phyloP scores from a whole-genome alignment of 2,797 vertebrate species.

The Anolis apletophallus region DNA sequence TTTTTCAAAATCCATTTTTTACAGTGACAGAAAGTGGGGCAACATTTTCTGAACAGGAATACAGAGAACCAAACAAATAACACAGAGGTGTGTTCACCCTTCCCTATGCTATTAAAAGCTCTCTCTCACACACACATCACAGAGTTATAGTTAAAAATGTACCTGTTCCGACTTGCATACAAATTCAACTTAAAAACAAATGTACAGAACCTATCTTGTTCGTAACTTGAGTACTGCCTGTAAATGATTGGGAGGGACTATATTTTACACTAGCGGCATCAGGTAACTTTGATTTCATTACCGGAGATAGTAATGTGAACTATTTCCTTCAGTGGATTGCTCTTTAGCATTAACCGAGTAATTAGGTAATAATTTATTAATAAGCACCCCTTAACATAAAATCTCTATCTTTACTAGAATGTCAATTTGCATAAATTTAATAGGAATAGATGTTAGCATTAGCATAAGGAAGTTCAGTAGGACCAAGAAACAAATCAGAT shows the following conservation, averaged over 20 bases:
- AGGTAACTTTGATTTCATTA: neutral
- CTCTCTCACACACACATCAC: no score
- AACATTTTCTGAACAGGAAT: no score
- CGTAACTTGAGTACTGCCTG: no score
- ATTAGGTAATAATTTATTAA: constrained; percentile 17
- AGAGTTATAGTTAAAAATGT: no score
- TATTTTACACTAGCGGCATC: neutral
- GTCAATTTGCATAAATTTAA: constrained; percentile 18
- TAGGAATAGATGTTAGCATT: constrained; percentile 14
- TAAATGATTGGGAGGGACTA: neutral
- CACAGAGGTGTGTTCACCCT: no score
- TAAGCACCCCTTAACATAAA: neutral
- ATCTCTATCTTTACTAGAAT: constrained; percentile 9
- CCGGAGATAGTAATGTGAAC: neutral
- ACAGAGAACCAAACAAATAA: no score
- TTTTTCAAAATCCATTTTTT: no score
- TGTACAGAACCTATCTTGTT: no score
- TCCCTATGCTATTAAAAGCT: no score
- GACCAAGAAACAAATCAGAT: neutral
- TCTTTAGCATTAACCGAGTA: constrained; percentile 3
- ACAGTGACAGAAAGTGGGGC: no score
- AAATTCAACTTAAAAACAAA: no score
- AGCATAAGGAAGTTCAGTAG: neutral
- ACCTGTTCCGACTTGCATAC: no score
- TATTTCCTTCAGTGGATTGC: neutral